Evolutionary conservation across 1,140 invertebrate species (phyloP).

Genomic region (Aphaenogaster floridana): DNA sequence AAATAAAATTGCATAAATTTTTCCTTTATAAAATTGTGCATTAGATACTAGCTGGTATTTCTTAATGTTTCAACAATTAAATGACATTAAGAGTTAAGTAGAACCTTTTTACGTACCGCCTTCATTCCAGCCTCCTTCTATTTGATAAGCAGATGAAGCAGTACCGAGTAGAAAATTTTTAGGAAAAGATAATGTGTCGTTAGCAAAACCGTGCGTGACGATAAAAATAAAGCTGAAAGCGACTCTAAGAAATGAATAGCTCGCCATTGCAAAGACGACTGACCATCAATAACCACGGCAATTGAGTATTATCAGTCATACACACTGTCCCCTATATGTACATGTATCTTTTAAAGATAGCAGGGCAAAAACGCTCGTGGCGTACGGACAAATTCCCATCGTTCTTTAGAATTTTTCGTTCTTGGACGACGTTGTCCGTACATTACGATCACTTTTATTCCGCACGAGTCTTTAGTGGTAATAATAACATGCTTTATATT

Average conservation of each 20-base stretch:
- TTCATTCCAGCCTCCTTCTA: conserved; percentile 91
- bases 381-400: no score
- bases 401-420: no score
- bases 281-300: neutral
- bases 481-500: no score
- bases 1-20: neutral
- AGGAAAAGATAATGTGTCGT: neutral
- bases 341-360: neutral
- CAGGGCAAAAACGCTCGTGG: no score
- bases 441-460: no score
- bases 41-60: neutral
- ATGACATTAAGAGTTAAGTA: neutral
- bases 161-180: conserved; percentile 87
- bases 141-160: conserved; percentile 89
- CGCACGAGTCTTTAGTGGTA: no score
- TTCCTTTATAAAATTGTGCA: neutral
- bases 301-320: conserved; percentile 12
- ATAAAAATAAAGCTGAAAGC: neutral
- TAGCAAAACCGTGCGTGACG: neutral
- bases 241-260: neutral
- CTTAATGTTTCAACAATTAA: neutral
- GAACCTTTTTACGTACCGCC: conserved; percentile 84
- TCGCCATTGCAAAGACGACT: conserved; percentile 28
- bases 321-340: neutral
- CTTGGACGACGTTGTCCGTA: no score